Evolutionary conservation across 2,113 vertebrate species (phyloP).

Genomic region (Chelonoidis abingdonii): DNA sequence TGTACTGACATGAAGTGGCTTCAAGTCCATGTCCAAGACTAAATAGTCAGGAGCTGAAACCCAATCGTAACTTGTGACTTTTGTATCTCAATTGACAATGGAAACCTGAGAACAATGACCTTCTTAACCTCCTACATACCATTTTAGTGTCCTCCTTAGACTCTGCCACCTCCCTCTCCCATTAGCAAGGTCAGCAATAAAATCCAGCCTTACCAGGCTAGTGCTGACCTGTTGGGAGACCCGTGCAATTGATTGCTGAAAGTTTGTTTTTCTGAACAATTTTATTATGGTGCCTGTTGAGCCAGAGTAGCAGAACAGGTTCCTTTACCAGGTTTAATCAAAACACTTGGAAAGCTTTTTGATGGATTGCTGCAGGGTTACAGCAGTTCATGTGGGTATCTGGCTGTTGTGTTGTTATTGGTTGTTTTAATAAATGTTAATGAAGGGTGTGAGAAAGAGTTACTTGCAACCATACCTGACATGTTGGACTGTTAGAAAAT

Average conservation of each 20-base stretch:
- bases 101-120: conserved; percentile 44
- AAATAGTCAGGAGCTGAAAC: conserved; percentile 70
- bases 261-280: conserved; percentile 8
- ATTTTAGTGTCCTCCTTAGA: neutral
- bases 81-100: neutral
- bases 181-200: neutral
- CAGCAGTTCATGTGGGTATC: conserved; percentile 30
- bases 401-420: conserved; percentile 1
- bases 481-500: conserved; percentile 54
- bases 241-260: conserved; percentile 12
- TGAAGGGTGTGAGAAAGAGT: conserved; percentile 39
- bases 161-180: neutral
- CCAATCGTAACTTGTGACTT: conserved; percentile 66
- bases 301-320: conserved; percentile 17
- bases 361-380: conserved; percentile 61
- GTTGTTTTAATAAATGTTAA: conserved; percentile 41
- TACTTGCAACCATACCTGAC: neutral
- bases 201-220: neutral
- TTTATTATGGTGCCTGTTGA: conserved; percentile 27
- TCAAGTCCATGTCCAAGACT: conserved; percentile 74
- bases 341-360: conserved; percentile 60
- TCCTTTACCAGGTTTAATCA: conserved; percentile 57
- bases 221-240: conserved; percentile 4
- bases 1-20: conserved; percentile 69
- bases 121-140: neutral